phyloP scores from a whole-genome alignment of 2,797 vertebrate genomes.

The Stomatorhinus walkeri region DNA sequence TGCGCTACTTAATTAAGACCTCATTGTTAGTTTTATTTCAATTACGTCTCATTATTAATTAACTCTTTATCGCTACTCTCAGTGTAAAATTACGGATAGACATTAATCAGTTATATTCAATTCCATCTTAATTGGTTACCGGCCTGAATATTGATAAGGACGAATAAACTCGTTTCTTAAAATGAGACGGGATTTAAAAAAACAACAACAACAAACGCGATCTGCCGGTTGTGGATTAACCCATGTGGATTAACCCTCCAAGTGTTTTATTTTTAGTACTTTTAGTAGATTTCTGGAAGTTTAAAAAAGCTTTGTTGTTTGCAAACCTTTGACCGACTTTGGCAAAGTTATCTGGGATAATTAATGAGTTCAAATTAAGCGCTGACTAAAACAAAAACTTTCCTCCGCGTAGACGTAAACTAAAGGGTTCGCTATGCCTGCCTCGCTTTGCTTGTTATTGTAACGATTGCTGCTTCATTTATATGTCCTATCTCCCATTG shows the following conservation, averaged over 20 bases:
- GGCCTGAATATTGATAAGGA: constrained; percentile 1
- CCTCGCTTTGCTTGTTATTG: not conserved
- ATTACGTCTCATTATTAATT: not conserved
- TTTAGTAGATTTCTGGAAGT: not conserved
- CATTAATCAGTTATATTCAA: not conserved
- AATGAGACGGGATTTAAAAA: not conserved
- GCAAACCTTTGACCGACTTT: not conserved
- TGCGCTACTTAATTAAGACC: not conserved
- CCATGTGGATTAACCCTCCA: not conserved
- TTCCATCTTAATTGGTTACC: not conserved
- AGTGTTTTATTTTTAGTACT: not conserved
- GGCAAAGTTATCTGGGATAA: not conserved
- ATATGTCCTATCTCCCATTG: not conserved
- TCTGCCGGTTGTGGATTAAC: not conserved
- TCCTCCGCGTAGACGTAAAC: not conserved
- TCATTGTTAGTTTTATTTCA: not conserved
- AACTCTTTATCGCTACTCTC: not conserved
- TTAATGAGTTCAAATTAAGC: constrained; percentile 8
- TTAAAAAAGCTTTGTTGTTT: not conserved
- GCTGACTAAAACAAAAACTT: not conserved
- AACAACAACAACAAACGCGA: not conserved
- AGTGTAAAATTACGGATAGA: not conserved
- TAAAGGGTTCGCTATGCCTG: not conserved
- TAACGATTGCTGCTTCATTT: not conserved
- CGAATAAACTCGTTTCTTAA: not conserved